Evolutionary conservation across 2,888 invertebrate species (phyloP), one percentile per base, ranked within the genome.

Genomic region (Pachliopta kotzebuea): DNA sequence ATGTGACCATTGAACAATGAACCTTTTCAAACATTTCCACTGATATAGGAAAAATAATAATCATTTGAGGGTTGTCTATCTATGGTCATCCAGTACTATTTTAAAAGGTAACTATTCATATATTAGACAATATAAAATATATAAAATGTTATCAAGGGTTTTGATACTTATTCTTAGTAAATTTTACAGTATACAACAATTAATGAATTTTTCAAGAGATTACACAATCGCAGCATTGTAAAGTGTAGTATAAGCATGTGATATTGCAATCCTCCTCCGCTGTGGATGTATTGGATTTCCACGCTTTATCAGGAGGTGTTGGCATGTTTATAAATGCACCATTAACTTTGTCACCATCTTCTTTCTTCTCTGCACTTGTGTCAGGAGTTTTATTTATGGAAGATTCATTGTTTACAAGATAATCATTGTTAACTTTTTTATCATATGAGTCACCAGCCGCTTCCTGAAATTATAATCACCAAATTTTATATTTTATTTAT

Each of bases 211-310:
- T 60, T 83, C 83, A 90, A 86, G 87, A 86, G 49, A 90, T 74
- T 64, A 92, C 90, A 81, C 94, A 94, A 73, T 94, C 94, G 83
- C 94, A 94, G 74, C 94, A 94, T 76, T 93, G 93, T 72, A 94
- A 84, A 2, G 93, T 92, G 71, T 93, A 93, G 73, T 94, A 94
- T 21, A 94, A 84, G 73, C 94, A 94, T 75, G 93, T 93, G 18
- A 94, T 90, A 62, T 93, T 89, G 72, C 94, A 94, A 59, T 88
- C 89, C 68, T 93, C 93, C 21, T 94, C 92, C 4, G 81, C 92
- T 0, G 78, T 76, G 60, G 88, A 78, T 0, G 77, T 69, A 11
- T 72, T 72, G 0, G 86, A 81, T 4, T 11, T 52, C 21, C 77
- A 74, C 2, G 79, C 70, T 63, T 88, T 87, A 45, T 83, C 37